A percentile compares a stretch with the other conserved stretches of the same genome.
Conservation (phyloP, 1,140 invertebrate genomes). For the Triops longicaudatus region DNA sequence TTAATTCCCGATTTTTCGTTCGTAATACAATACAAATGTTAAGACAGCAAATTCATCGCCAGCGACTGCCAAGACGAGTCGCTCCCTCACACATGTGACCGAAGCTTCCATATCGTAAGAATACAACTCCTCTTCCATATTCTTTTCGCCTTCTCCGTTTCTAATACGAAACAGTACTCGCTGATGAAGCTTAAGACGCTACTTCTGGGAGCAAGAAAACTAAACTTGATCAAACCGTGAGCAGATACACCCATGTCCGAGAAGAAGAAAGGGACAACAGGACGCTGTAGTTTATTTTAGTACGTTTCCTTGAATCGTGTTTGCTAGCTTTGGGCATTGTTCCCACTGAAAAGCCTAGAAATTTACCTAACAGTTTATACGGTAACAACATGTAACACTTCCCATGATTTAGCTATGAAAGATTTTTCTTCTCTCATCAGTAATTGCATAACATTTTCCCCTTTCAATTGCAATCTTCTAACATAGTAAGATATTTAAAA, state of each 20-base stretch:
- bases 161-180: neutral
- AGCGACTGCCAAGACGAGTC: neutral
- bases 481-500: no score
- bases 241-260: no score
- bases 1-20: neutral
- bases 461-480: no score
- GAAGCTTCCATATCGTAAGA: slow-evolving; percentile 5
- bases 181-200: neutral
- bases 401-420: no score
- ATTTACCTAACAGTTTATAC: no score
- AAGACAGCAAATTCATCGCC: neutral
- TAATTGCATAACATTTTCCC: no score
- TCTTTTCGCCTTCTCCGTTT: neutral
- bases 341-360: neutral
- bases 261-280: neutral
- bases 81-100: neutral
- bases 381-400: no score
- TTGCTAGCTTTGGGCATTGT: neutral
- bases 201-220: neutral
- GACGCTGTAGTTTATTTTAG: neutral
- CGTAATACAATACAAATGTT: neutral
- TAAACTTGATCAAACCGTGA: neutral
- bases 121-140: neutral
- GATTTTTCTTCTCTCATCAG: no score
- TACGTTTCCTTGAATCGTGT: neutral